A percentile compares a stretch with the other conserved stretches of the same genome.
phyloP scores from a whole-genome alignment of 2,113 vertebrate genomes.

The Gulo gulo region DNA sequence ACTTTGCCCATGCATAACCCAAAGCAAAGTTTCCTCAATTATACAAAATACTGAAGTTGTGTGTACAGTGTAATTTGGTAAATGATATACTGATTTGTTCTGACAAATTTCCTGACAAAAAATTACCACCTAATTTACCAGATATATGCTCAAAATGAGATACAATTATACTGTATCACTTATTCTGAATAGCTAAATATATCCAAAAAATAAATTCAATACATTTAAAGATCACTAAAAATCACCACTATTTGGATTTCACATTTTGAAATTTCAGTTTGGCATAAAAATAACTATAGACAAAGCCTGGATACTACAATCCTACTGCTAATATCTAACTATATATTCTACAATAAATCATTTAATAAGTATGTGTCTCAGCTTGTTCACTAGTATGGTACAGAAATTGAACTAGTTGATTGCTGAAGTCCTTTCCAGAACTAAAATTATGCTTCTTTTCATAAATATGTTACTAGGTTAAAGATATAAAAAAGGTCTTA shows the following conservation, averaged over 20 bases:
- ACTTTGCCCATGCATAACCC: background rate
- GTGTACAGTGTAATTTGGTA: background rate
- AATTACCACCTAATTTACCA: background rate
- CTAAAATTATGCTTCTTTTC: background rate
- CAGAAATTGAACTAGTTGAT: background rate
- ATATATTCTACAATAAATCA: background rate
- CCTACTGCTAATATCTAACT: background rate
- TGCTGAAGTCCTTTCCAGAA: background rate
- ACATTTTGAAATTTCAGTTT: slow-evolving; percentile 14
- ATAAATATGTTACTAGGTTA: slow-evolving; percentile 12
- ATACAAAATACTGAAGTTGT: background rate
- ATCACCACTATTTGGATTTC: background rate
- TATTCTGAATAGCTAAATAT: background rate
- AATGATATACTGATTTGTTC: background rate
- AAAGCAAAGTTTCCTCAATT: background rate
- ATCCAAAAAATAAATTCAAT: background rate
- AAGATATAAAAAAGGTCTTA: slow-evolving; percentile 80
- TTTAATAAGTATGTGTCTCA: background rate
- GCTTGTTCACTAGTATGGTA: background rate
- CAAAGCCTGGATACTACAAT: background rate
- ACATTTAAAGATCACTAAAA: slow-evolving; percentile 9
- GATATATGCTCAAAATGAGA: slow-evolving; percentile 26
- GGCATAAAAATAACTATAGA: background rate
- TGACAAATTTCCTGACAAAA: background rate
- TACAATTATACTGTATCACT: background rate